A percentile compares a stretch with the other conserved stretches of the same genome.
These are phyloP conservation scores for Pseudomyrmex gracilis DNA, from an alignment of 1,140 invertebrate genomes.

Conservation along the genomic window DNA sequence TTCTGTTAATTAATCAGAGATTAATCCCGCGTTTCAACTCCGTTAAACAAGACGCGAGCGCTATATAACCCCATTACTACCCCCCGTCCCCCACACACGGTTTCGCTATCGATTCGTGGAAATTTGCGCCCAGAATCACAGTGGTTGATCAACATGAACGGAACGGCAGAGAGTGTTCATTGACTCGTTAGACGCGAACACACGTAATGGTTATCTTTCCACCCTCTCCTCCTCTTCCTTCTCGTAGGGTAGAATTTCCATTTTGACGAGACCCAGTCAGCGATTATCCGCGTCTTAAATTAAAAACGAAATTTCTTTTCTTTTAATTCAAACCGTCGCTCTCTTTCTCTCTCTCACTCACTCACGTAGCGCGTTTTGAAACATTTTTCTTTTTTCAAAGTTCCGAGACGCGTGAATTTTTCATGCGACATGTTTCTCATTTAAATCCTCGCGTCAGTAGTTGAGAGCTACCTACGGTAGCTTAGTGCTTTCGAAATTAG, in stretches of 20 bases:
- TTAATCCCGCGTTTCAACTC: slow-evolving; percentile 11
- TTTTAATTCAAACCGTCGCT: neutral
- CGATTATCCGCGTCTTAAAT: too few species aligned
- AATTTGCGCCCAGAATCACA: neutral
- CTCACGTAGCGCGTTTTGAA: neutral
- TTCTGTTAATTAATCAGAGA: slow-evolving; percentile 32
- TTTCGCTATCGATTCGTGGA: neutral
- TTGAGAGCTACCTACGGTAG: neutral
- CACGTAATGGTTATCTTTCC: too few species aligned
- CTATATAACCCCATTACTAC: neutral
- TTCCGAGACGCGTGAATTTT: slow-evolving; percentile 18
- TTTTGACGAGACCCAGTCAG: too few species aligned
- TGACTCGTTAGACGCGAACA: too few species aligned
- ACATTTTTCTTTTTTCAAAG: neutral
- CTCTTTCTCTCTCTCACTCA: neutral
- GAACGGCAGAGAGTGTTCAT: too few species aligned
- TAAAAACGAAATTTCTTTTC: too few species aligned
- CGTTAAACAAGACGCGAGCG: neutral
- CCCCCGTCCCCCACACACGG: neutral
- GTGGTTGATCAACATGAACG: neutral
- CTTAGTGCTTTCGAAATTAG: neutral
- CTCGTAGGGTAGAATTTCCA: too few species aligned
- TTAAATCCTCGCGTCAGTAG: neutral
- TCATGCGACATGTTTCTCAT: slow-evolving; percentile 2
- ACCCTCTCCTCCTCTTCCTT: too few species aligned